Evolutionary conservation across 2,113 vertebrate genomes (phyloP).

Genomic region (Myocastor coypus): DNA sequence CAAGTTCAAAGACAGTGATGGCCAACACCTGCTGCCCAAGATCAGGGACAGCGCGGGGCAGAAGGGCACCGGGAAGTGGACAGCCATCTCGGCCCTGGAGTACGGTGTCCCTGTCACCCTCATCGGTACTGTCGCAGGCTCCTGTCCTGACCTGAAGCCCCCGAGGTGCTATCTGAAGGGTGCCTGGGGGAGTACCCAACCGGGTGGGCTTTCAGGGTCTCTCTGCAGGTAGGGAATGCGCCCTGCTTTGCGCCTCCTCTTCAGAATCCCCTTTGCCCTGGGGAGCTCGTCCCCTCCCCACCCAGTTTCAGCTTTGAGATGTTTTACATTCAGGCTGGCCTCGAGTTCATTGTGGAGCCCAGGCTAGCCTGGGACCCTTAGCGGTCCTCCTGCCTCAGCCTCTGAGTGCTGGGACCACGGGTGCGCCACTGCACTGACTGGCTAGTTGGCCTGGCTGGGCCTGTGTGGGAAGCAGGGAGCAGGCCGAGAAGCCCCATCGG

Average conservation of each 20-base stretch:
- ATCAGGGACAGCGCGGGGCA: slow-evolving; percentile 97
- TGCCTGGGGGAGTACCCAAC: neutral
- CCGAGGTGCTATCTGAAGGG: neutral
- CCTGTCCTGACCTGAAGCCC: neutral
- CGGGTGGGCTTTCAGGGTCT: neutral
- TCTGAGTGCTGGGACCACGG: neutral
- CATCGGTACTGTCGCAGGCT: slow-evolving; percentile 89
- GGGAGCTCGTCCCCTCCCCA: neutral
- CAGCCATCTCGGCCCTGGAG: slow-evolving; percentile 96
- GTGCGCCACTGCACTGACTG: neutral
- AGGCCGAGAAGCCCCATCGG: fast-evolving
- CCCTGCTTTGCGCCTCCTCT: neutral
- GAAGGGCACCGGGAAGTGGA: slow-evolving; percentile 99
- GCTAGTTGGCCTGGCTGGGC: neutral
- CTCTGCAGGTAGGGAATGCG: neutral
- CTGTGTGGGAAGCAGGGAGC: neutral
- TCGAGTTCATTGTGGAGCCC: neutral
- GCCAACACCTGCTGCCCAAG: slow-evolving; percentile 93
- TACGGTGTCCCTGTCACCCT: slow-evolving; percentile 96
- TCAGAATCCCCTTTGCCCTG: neutral
- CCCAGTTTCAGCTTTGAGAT: neutral
- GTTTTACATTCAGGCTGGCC: neutral
- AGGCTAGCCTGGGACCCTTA: neutral
- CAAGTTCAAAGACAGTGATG: slow-evolving; percentile 91
- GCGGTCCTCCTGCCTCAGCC: neutral